Base-by-base conservation (phyloP, 2,113 vertebrate genomes). In the Bufo gargarizans region DNA sequence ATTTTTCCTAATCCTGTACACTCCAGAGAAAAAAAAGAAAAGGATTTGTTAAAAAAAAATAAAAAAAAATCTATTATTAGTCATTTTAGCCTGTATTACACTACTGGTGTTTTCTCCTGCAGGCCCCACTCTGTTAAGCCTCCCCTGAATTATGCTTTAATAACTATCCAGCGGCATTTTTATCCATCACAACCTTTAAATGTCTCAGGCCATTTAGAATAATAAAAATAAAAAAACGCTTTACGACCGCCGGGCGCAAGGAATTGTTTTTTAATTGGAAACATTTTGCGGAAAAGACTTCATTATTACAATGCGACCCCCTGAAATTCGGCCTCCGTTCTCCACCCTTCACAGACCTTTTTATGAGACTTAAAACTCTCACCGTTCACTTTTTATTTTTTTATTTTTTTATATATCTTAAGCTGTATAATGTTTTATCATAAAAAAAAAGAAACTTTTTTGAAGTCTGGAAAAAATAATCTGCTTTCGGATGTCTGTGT, bases 351-450 rank as follows among this genome's bases (percentile, higher is more conserved):
- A 95, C 22, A 22, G 94, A 94, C 90, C 88, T 93, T 96, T 96
- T 95, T 96, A 96, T 95, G 95, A 95, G 94, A 95, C 94, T 94
- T 94, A 94, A 95, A 94, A 95, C 94, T 95, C 95, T 95, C 94
- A 92, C 94, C 93, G 89, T 93, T 93, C 93, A 93, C 92, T 94
- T 93, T 83, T 82, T 33, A 33, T 82, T 83, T 94, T 94, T 93
- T 94, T 94, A 93, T 83, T 82, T 65, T 82, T 94, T 94, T 93
- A 94, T 94, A 94, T 94, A 95, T 95, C 94, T 95, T 94, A 91
- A 91, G 92, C 91, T 94, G 91, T 94, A 93, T 94, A 95, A 94
- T 92, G 94, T 95, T 95, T 93, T 95, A 93, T 92, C 94, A 95
- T 94, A 92, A 92, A 93, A 92, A 93, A 90, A 93, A 93, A 93